Conservation (phyloP, 2,113 vertebrate genomes). For the Phoenicopterus ruber region DNA sequence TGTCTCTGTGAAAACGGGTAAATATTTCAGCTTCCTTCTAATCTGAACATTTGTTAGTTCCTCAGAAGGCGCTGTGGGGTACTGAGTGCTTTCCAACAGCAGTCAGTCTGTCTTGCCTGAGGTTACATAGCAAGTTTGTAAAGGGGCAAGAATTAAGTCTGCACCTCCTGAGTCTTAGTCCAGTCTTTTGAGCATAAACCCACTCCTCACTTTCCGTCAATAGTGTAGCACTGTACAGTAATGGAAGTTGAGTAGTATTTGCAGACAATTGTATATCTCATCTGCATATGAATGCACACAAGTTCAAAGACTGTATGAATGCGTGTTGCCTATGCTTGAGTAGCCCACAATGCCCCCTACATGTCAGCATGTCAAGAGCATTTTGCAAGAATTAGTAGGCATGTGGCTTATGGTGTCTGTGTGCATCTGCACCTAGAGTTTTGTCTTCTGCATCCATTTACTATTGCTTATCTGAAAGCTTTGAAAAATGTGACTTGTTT, state of each 20-base stretch:
- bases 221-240: neutral
- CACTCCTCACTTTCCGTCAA: accelerated
- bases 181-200: neutral
- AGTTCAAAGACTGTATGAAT: neutral
- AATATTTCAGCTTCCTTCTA: neutral
- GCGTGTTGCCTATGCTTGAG: neutral
- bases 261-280: neutral
- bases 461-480: neutral
- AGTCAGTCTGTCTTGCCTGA: neutral
- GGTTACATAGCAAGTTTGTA: neutral
- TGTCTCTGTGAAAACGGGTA: neutral
- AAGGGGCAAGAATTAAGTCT: neutral
- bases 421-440: neutral
- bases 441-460: neutral
- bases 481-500: neutral
- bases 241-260: neutral
- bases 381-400: neutral
- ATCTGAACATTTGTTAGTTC: neutral
- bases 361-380: accelerated
- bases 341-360: neutral
- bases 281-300: neutral
- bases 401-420: neutral
- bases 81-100: neutral
- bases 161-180: neutral
- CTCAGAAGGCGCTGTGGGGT: neutral